phyloP scores from a whole-genome alignment of 2,113 vertebrate species.

The Condylura cristata region DNA sequence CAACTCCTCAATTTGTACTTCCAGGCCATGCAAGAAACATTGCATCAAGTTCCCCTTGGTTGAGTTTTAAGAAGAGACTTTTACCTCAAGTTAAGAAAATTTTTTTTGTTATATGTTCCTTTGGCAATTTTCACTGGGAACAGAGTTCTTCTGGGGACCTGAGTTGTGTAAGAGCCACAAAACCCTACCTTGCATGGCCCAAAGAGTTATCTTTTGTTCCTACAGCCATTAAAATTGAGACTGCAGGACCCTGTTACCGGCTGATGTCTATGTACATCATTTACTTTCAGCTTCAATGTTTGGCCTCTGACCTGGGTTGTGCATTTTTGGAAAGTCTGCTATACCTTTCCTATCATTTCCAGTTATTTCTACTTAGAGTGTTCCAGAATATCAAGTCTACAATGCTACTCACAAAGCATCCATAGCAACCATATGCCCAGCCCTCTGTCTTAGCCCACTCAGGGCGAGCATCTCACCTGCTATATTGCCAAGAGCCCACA shows the following conservation, averaged over 20 bases:
- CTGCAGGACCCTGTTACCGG: not conserved
- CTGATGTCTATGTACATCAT: not conserved
- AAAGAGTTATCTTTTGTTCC: not conserved
- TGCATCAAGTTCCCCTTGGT: not conserved
- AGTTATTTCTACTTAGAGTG: not conserved
- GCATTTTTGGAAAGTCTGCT: not conserved
- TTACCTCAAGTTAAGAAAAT: not conserved
- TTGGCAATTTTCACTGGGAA: not conserved
- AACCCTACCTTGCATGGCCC: not conserved
- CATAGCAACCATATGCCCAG: fast-evolving
- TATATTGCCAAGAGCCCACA: conserved; percentile 97
- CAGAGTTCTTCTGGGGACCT: not conserved
- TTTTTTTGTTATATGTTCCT: not conserved
- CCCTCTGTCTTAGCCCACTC: not conserved
- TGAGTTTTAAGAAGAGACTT: not conserved
- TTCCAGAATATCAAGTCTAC: not conserved
- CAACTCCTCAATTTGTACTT: not conserved
- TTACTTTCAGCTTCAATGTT: not conserved
- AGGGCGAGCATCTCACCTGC: conserved; percentile 87
- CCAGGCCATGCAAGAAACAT: not conserved
- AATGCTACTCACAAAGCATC: not conserved
- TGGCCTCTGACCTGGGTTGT: not conserved
- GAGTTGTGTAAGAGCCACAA: not conserved
- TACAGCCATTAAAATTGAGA: not conserved
- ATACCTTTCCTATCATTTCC: not conserved